These are phyloP conservation scores for Xenopus petersii DNA, from an alignment of 2,797 vertebrate genomes.

Conservation along the genomic window DNA sequence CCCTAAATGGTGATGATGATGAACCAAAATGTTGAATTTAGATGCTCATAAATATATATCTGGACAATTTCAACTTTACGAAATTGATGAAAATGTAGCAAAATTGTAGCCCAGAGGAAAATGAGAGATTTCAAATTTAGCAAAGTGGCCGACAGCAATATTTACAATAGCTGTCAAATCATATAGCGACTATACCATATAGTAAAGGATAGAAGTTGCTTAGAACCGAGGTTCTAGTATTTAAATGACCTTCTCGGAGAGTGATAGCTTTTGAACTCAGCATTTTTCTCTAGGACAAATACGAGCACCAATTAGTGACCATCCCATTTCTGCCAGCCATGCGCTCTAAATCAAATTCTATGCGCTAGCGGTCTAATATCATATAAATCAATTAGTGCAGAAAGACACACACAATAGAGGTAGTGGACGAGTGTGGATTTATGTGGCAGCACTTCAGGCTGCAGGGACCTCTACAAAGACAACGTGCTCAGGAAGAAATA, in stretches of 20 bases:
- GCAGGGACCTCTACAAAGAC: not conserved
- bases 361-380: slow-evolving; percentile 25
- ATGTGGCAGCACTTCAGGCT: slow-evolving; percentile 10
- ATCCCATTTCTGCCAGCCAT: slow-evolving; percentile 28
- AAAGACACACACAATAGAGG: slow-evolving; percentile 25
- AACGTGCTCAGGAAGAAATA: slow-evolving; percentile 1
- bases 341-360: slow-evolving; percentile 36
- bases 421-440: slow-evolving; percentile 26
- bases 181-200: not conserved
- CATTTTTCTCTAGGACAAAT: slow-evolving; percentile 40
- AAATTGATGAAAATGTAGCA: too few relatives aligned
- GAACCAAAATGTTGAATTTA: too few relatives aligned
- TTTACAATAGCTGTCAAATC: slow-evolving; percentile 7
- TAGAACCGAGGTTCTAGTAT: slow-evolving; percentile 7
- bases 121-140: too few relatives aligned
- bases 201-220: slow-evolving; percentile 14
- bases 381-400: slow-evolving; percentile 41
- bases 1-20: too few relatives aligned
- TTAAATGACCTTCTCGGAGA: slow-evolving; percentile 35
- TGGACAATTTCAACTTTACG: too few relatives aligned
- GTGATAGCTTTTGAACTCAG: slow-evolving; percentile 20
- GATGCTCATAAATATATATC: too few relatives aligned
- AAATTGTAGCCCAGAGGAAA: too few relatives aligned
- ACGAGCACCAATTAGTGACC: slow-evolving; percentile 44
- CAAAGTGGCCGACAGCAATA: not conserved